phyloP scores from a whole-genome alignment of 1,140 invertebrate genomes.

The Rhizoglyphus robini region DNA sequence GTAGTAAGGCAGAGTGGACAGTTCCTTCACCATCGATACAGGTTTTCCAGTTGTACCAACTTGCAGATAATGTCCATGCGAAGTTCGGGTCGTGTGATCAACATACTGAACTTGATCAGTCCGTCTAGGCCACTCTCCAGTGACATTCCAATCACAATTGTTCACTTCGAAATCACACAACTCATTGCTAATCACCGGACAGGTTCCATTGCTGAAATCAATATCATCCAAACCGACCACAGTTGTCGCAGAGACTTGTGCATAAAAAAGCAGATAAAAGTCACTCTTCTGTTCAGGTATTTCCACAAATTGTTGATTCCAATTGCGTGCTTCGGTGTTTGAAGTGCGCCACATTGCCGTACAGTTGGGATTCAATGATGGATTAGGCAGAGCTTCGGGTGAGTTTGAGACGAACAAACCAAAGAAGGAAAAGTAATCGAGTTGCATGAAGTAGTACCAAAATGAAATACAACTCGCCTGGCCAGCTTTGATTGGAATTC shows the following conservation, averaged over 20 bases:
- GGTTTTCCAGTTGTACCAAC: background rate
- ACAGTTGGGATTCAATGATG: background rate
- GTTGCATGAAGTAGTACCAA: slow-evolving; percentile 1
- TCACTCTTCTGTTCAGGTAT: background rate
- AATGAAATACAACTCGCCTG: background rate
- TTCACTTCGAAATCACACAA: slow-evolving; percentile 15
- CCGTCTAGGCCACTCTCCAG: background rate
- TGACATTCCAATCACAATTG: slow-evolving; percentile 1
- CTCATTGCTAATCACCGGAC: background rate
- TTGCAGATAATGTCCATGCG: background rate
- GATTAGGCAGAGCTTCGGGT: background rate
- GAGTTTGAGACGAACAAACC: background rate
- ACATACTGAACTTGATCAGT: background rate
- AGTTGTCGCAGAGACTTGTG: background rate
- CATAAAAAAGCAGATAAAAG: background rate
- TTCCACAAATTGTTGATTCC: background rate
- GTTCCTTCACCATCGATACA: background rate
- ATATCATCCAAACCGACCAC: background rate
- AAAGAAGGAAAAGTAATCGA: background rate
- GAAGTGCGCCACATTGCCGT: background rate
- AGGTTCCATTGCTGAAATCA: background rate
- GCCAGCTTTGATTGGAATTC: background rate
- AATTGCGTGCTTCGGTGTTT: background rate
- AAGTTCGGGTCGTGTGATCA: slow-evolving; percentile 6
- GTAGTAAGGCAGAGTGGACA: background rate